Evolutionary conservation across 2,888 invertebrate genomes (phyloP).

Genomic region (Aspidapion aeneum): DNA sequence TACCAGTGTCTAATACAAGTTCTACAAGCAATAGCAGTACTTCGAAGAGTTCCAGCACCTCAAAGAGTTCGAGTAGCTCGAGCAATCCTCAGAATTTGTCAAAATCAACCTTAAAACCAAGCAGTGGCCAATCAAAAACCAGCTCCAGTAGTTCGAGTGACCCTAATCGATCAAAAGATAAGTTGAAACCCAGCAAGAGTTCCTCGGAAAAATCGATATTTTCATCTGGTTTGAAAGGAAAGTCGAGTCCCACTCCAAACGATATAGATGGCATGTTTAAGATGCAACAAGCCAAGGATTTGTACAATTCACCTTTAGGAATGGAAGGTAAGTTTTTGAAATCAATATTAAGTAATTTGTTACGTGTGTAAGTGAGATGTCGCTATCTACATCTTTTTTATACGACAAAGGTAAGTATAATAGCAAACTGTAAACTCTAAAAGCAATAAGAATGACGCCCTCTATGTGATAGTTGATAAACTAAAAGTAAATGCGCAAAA

Average conservation of each 20-base stretch:
- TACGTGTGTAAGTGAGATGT: not conserved
- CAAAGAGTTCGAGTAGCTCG: constrained; percentile 26
- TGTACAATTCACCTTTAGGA: constrained; percentile 61
- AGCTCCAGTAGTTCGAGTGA: constrained; percentile 48
- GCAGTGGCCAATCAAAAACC: constrained; percentile 58
- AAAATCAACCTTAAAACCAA: constrained; percentile 32
- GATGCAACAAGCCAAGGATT: constrained; percentile 50
- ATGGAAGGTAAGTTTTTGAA: constrained; percentile 55
- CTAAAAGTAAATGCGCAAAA: constrained; percentile 63
- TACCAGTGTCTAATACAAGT: constrained; percentile 23
- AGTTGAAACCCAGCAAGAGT: constrained; percentile 58
- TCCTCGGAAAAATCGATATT: constrained; percentile 63
- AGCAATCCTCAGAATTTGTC: constrained; percentile 23
- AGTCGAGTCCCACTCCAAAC: constrained; percentile 63
- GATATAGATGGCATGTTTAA: constrained; percentile 66
- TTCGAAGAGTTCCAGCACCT: constrained; percentile 9
- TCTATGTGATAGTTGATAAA: constrained; percentile 87
- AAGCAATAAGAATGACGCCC: no score
- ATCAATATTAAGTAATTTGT: constrained; percentile 55
- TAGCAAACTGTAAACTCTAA: no score
- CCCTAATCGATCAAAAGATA: constrained; percentile 59
- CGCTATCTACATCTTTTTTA: no score
- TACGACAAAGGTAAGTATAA: no score
- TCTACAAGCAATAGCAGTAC: constrained; percentile 42
- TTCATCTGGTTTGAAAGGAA: constrained; percentile 57